Base-by-base conservation (phyloP, 2,113 vertebrate genomes). In the Brienomyrus longianalis region DNA sequence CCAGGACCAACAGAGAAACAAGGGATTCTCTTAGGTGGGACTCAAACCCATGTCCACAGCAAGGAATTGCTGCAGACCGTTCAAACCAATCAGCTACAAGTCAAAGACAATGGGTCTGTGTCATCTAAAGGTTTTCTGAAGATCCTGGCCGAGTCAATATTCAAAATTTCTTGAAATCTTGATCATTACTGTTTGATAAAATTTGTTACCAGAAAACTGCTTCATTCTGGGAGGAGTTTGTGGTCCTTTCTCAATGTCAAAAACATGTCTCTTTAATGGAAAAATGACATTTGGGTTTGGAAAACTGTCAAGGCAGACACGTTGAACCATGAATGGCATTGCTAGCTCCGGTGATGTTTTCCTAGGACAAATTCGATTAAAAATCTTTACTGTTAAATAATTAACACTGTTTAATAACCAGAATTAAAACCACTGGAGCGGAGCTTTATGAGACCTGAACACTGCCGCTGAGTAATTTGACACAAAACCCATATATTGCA, bases 361-460 rank as follows among this genome's bases (percentile, higher is more conserved):
- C 31, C 74, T 80, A 45, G 39, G 83, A 84, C 83, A 84, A 84
- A 45, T 84, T 45, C 45, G 1, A 84, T 84, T 84, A 84, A 84
- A 47, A 84, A 84, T 84, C 43, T 84, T 84, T 84, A 84, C 39
- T 48, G 83, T 84, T 84, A 84, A 84, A 47, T 45, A 84, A 48
- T 47, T 45, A 48, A n/a, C 43, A 84, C 47, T 84, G 74, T 80
- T 80, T 80, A 80, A 80, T 84, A 84, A 84, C 43, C 43, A 11
- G 21, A 84, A 84, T 47, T 84, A 84, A 84, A 84, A 84, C 83
- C 39, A 84, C 45, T 80, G 74, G 45, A 84, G 83, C 83, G 39
- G 5, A 47, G 9, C 39, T 48, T 47, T 13, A 47, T 84, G 83
- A 84, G 83, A 48, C 83, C 45, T n/a, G 43, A 84, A 84, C 83